Base-by-base conservation (phyloP, 2,888 invertebrate genomes). In the Pyrrhopygopsis socrates region DNA sequence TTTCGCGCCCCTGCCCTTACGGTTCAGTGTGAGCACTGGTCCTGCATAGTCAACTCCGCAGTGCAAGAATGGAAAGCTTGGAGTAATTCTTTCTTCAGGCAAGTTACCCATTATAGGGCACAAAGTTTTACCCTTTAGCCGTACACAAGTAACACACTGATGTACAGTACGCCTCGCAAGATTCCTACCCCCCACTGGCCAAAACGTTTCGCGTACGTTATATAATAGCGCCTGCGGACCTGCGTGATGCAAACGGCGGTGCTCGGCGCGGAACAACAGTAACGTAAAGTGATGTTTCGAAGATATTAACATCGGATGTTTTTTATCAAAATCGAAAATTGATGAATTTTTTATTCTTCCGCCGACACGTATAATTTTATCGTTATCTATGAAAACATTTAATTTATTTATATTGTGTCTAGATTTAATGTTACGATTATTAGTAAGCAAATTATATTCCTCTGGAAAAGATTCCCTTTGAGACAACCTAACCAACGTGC, bases 81-180 rank as follows among this genome's bases (percentile, higher is more conserved):
- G 34, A 34, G 34, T 34, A 11, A 34, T 34, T 34, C 34, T 34
- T 11, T 34, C 34, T 34, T 34, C 34, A 11, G 87, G 89, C 34
- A 91, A 73, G n/a, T 89, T 81, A 5, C 89, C 86, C 91, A 91
- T 91, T 15, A 87, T 83, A 34, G 34, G 34, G 20, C 60, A 63
- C n/a, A 84, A 22, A 20, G 85, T 88, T 27, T 34, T 34, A 5
- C 63, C 85, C 30, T 71, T 89, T 11, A 34, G 34, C 11, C 34
- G 34, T 11, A 5, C 34, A 34, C 34, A 34, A 34, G 34, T 34
- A 34, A 34, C 77, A 75, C 89, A 91, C 2, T 74, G 34, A 54
- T 83, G 79, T 2, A 83, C 81, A 2, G 34, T 34, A 34, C 34
- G 34, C 11, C 83, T 70, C 2, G 88, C 89, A 11, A 89, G 80